Percentiles rank a stretch among this genome's conserved stretches.
These are phyloP conservation scores for Omphaloscelis lunosa DNA, from an alignment of 2,888 invertebrate species.

Conservation along the genomic window DNA sequence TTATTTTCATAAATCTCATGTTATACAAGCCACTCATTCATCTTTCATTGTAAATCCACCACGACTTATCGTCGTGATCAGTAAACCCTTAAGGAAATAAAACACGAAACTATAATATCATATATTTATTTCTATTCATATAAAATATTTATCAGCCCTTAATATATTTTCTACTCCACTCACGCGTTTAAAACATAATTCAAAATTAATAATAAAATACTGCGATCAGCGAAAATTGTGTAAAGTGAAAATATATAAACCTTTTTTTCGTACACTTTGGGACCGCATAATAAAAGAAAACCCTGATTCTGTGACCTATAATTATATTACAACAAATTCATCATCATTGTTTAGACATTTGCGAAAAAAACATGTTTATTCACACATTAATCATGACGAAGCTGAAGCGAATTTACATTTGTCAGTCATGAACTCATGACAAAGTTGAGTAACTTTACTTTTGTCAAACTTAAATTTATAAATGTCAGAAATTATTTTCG, in stretches of 20 bases:
- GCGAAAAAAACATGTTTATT: not conserved
- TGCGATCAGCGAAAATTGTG: slow-evolving; percentile 34
- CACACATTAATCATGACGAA: slow-evolving; percentile 5
- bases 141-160: slow-evolving; percentile 66
- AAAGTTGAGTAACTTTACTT: slow-evolving; percentile 14
- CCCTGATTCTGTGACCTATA: slow-evolving; percentile 38
- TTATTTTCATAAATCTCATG: no score
- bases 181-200: slow-evolving; percentile 44
- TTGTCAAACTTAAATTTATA: not conserved
- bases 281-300: slow-evolving; percentile 38
- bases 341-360: not conserved
- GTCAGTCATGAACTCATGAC: slow-evolving; percentile 19
- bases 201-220: slow-evolving; percentile 50
- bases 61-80: no score
- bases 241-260: slow-evolving; percentile 2
- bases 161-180: slow-evolving; percentile 47
- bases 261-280: not conserved
- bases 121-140: slow-evolving; percentile 67
- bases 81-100: no score
- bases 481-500: no score
- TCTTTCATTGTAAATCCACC: no score
- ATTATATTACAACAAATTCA: slow-evolving; percentile 28
- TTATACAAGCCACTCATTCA: no score
- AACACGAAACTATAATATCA: slow-evolving; percentile 53
- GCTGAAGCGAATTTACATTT: slow-evolving; percentile 15